Evolutionary conservation across 2,888 invertebrate genomes (phyloP), one percentile per base, ranked within the genome.

Genomic region (Aphidius colemani): DNA sequence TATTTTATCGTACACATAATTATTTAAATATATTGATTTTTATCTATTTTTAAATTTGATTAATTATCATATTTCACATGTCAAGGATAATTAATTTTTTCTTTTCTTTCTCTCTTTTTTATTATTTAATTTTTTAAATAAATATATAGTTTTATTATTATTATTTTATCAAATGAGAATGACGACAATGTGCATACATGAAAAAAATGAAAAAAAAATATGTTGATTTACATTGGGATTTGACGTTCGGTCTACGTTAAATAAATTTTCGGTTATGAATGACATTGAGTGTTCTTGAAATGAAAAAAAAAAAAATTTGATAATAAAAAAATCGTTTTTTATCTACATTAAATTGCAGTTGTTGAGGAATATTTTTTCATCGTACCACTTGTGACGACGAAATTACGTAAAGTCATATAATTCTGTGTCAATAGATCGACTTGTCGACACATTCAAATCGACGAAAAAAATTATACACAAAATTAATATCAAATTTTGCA

Each of bases 361-460:
- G 64, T 53, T 64, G 55, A 50, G 59, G 56, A 18, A 58, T 57
- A 67, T 63, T 66, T 65, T 66, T 64, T 64, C 44, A 57, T 30
- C 50, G 46, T 18, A 43, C 53, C 65, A 68, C 67, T 68, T 66
- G 68, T 64, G 60, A 68, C 62, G 63, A 67, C 66, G 65, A 64
- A 61, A 63, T 70, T 68, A 66, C 63, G 67, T 65, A 68, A 68
- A 67, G 61, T 63, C 43, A 65, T 63, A 67, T 30, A 30, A 30
- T 30, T 30, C 30, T 30, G 55, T 61, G 67, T 67, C 68, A 66
- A 68, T 66, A 70, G 67, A 53, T 59, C n/a, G 53, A 53, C 43
- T 43, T 18, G 50, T 7, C 13, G 49, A 30, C 50, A 44, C 44
- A 62, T 56, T 49, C 43, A 56, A 44, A 63, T 50, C 13, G 13